A percentile compares a stretch with the other conserved stretches of the same genome.
Conservation (phyloP, 2,113 vertebrate genomes). For the Spea bombifrons region DNA sequence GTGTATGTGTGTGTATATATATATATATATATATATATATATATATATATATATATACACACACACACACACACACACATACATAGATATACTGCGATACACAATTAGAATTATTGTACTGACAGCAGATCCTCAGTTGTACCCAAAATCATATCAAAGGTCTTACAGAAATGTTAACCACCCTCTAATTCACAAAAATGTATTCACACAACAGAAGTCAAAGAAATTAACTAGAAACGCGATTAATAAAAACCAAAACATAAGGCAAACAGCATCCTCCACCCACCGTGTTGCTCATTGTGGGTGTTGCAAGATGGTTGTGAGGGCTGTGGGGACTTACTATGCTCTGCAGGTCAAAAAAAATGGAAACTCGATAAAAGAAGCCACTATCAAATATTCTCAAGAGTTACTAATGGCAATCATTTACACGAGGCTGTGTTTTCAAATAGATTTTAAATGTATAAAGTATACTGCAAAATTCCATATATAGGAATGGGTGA, state of each 20-base stretch:
- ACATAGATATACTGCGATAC: too few species aligned
- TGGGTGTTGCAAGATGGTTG: slow-evolving; percentile 16
- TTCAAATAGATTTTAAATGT: not conserved
- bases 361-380: not conserved
- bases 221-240: slow-evolving; percentile 2
- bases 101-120: not conserved
- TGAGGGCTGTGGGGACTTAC: not conserved
- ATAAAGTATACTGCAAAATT: not conserved
- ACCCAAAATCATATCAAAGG: slow-evolving; percentile 28
- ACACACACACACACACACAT: too few species aligned
- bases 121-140: slow-evolving; percentile 34
- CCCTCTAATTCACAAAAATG: slow-evolving; percentile 3
- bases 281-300: slow-evolving; percentile 28
- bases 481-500: not conserved
- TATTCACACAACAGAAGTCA: slow-evolving; percentile 26
- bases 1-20: slow-evolving; percentile 36
- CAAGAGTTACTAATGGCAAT: not conserved
- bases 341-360: slow-evolving; percentile 32
- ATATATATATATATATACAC: slow-evolving; percentile 37
- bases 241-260: slow-evolving; percentile 6
- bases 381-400: not conserved
- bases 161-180: slow-evolving; percentile 8
- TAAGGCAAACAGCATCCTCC: slow-evolving; percentile 40
- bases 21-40: slow-evolving; percentile 28
- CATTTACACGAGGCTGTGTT: not conserved